Evolutionary conservation across 2,888 invertebrate genomes (phyloP), one percentile per base, ranked within the genome.

Genomic region (Ophraella communa): DNA sequence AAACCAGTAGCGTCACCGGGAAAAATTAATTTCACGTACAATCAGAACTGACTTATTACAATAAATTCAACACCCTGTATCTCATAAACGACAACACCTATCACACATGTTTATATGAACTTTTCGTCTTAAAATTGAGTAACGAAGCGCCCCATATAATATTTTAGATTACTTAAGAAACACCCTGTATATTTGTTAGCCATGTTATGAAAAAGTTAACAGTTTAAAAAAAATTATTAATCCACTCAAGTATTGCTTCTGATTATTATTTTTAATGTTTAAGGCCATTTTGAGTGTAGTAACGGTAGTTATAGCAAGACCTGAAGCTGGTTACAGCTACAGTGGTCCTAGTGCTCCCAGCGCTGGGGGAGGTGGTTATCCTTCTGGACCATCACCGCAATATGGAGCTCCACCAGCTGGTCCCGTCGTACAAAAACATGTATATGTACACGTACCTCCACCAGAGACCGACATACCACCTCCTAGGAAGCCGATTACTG

Each of bases 371-470:
- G 84, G 85, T 8, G 84, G 84, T 4, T 89, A 78, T 23, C 84
- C 83, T 68, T 84, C 85, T 3, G 84, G 85, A 1, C 89, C 89
- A 1, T 82, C 86, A 0, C 87, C 88, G 2, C 87, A 87, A 73
- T 91, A 91, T 75, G 91, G 91, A 17, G 87, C 90, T 5, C 91
- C 92, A 1, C 84, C 86, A 67, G 90, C 89, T 76, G 89, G 89
- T 64, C 91, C 93, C 60, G 90, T 92, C 42, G 88, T 94, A 56
- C 94, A 94, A 83, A 95, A 95, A 79, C 94, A 94, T 80, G 94
- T 95, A 11, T 95, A 94, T 83, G 94, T 95, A 17, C 94, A 94
- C 81, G 93, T 94, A 17, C 94, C 94, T 53, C 94, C 94, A 62
- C 93, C 94, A 76, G 94, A 94, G 81, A 91, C 90, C 27, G 93